phyloP scores from a whole-genome alignment of 1,140 invertebrate species.

The Orius laevigatus region DNA sequence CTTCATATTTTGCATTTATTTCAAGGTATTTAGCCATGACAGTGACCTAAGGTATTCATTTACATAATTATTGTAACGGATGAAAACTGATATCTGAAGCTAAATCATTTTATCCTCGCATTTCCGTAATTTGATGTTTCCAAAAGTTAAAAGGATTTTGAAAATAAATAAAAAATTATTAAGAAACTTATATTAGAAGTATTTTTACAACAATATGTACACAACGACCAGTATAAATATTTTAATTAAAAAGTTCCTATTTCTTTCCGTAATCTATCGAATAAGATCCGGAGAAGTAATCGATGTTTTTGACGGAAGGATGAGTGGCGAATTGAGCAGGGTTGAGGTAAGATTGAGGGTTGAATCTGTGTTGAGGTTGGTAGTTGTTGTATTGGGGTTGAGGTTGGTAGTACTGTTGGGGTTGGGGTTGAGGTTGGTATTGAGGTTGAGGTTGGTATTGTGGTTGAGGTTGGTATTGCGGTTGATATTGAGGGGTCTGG shows the following conservation, averaged over 20 bases:
- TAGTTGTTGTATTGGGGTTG: slow-evolving; percentile 21
- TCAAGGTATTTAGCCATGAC: no score
- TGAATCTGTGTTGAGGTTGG: slow-evolving; percentile 22
- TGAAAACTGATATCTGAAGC: no score
- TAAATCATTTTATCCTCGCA: no score
- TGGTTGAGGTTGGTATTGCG: slow-evolving; percentile 16
- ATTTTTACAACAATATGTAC: no score
- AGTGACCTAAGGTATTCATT: no score
- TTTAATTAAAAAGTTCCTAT: slow-evolving; percentile 2
- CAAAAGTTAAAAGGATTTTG: no score
- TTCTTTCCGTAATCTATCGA: slow-evolving; percentile 39
- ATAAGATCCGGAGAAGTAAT: slow-evolving; percentile 50
- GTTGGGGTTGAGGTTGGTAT: slow-evolving; percentile 27
- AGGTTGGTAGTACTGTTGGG: slow-evolving; percentile 26
- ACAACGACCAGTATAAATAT: no score
- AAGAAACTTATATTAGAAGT: no score
- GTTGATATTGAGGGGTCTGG: slow-evolving; percentile 5
- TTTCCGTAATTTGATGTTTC: no score
- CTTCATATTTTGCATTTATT: no score
- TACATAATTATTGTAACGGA: no score
- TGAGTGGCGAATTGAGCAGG: slow-evolving; percentile 33
- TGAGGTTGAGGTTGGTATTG: slow-evolving; percentile 21
- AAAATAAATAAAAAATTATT: no score
- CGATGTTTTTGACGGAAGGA: slow-evolving; percentile 39
- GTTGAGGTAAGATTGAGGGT: slow-evolving; percentile 14